Base-by-base conservation (phyloP, 2,888 invertebrate species). In the Pandemis heparana region DNA sequence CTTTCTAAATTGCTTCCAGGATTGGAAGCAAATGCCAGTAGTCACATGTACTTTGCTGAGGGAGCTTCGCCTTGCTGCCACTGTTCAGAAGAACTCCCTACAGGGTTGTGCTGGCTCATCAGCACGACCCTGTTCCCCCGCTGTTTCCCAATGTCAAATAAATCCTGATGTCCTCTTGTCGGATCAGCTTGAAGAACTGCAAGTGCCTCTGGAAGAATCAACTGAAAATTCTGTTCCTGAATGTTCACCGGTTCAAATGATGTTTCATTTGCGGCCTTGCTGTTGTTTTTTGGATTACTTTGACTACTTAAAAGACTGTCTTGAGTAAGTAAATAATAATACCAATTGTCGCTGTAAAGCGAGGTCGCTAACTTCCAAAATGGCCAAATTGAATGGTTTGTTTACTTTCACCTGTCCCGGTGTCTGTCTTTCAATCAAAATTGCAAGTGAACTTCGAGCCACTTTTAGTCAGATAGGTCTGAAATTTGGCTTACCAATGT, bases 11-110 rank as follows among this genome's bases (percentile, higher is more conserved):
- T 43, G 12, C 7, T 53, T 53, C 9, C 18, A 53, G 53, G 18
- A 53, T 53, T 53, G 53, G 53, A 53, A 53, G 53, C 53, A 53
- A 53, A 53, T 53, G 53, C 53, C 53, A 53, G 53, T 53, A 16
- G 53, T 53, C 18, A 53, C 53, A 18, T 18, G 18, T 18, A 18
- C 53, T 9, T 2, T 9, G 3, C 8, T 53, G 8, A 53, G 53
- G 18, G 18, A 53, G 2, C 14, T 53, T 18, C 6, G 9, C 8
- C 8, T 53, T 9, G 53, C 16, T 53, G 9, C 53, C 53, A n/a
- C 14, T 48, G 14, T 0, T n/a, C 48, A 48, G 46, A 32, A 4
- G 23, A 32, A 32, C 2, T 0, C 23, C 4, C 23, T 32, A 32
- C 23, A 32, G 23, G 23, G 23, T 32, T n/a, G 4, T 4, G 46